phyloP scores from a whole-genome alignment of 2,797 vertebrate species.

The Heliangelus exortis region DNA sequence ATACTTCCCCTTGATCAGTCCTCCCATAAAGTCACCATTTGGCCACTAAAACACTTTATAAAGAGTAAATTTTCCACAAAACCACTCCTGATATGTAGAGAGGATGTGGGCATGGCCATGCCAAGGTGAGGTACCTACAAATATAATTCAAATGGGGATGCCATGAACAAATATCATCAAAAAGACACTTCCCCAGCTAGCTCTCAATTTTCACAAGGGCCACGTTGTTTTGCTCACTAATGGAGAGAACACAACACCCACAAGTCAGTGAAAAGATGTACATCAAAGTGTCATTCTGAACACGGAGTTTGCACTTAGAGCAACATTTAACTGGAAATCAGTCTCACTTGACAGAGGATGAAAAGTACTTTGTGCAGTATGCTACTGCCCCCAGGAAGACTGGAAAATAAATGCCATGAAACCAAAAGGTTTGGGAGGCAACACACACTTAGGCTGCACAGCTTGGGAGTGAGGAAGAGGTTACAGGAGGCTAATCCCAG shows the following conservation, averaged over 20 bases:
- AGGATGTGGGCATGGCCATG: fast-evolving
- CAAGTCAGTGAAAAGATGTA: not conserved
- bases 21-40: not conserved
- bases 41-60: not conserved
- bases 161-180: not conserved
- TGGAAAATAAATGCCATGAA: not conserved
- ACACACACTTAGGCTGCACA: fast-evolving
- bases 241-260: fast-evolving
- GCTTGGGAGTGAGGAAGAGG: not conserved
- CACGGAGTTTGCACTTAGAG: not conserved
- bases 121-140: not conserved
- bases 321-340: not conserved
- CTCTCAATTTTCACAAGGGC: not conserved
- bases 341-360: not conserved
- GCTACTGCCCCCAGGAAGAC: constrained; percentile 7
- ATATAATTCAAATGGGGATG: not conserved
- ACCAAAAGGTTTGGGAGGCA: not conserved
- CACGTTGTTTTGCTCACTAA: not conserved
- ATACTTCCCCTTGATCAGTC: not conserved
- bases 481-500: not conserved
- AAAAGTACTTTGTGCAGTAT: not conserved
- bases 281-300: not conserved
- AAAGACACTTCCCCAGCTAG: not conserved
- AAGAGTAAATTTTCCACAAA: not conserved
- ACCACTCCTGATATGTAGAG: not conserved